A percentile compares a stretch with the other conserved stretches of the same genome.
These are phyloP conservation scores for Tinamus major DNA, from an alignment of 2,797 vertebrate genomes.

Conservation along the genomic window DNA sequence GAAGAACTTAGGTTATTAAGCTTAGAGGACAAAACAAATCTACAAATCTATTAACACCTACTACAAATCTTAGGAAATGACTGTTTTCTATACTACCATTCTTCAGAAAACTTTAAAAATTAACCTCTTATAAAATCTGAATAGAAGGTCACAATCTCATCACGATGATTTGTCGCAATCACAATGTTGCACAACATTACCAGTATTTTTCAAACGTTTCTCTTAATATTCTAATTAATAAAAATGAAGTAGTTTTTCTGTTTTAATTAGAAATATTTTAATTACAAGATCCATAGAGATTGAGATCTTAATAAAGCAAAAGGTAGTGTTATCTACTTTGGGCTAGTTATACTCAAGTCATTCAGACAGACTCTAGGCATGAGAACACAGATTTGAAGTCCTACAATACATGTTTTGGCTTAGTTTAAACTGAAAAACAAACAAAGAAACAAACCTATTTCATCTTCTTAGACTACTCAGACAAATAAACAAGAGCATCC, in stretches of 20 bases:
- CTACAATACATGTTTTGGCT: not conserved
- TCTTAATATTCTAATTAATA: not conserved
- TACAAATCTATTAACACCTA: not conserved
- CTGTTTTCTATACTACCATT: not conserved
- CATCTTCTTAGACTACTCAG: not conserved
- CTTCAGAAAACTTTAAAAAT: not conserved
- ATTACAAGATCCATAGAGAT: not conserved
- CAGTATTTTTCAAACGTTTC: not conserved
- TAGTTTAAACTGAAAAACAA: not conserved
- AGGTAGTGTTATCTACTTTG: not conserved
- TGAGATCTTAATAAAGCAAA: not conserved
- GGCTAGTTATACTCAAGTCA: not conserved
- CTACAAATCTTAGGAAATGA: not conserved
- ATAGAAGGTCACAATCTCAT: not conserved
- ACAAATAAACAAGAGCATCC: not conserved
- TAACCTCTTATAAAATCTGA: not conserved
- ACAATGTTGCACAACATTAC: not conserved
- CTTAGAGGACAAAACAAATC: not conserved
- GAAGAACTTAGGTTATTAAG: not conserved
- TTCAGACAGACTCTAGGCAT: not conserved
- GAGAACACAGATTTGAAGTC: not conserved
- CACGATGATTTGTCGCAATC: too few species aligned
- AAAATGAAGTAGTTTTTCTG: not conserved
- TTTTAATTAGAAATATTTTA: not conserved
- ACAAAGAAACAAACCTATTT: not conserved